Conservation (phyloP, 1,140 invertebrate species). For the Mizuhopecten yessoensis region DNA sequence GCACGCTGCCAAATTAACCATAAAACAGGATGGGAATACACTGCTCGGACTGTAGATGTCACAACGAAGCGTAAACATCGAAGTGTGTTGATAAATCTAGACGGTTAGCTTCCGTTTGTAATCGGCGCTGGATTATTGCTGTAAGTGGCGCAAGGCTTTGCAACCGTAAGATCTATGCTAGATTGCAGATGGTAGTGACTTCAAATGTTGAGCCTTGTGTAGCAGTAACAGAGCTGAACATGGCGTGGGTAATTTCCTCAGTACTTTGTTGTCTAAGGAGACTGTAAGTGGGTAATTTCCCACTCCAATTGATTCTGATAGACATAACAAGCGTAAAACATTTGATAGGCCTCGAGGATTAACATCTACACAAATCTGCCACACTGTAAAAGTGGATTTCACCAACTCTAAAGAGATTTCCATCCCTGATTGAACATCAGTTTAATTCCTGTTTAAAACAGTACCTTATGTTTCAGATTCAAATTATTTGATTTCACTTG, state of each 20-base stretch:
- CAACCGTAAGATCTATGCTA: neutral
- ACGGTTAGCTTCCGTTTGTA: constrained; percentile 24
- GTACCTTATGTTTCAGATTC: neutral
- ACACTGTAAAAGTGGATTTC: neutral
- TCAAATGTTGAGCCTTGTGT: neutral
- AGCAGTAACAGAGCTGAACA: neutral
- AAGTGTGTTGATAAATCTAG: constrained; percentile 27
- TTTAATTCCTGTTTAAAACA: neutral
- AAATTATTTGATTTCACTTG: constrained; percentile 2
- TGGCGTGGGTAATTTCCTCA: neutral
- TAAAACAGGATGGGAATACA: neutral
- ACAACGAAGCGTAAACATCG: neutral
- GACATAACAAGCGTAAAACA: constrained; percentile 25
- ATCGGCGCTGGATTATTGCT: neutral
- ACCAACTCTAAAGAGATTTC: neutral
- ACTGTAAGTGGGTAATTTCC: constrained; percentile 34
- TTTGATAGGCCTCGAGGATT: neutral
- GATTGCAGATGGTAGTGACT: neutral
- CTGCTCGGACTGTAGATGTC: neutral
- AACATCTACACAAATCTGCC: neutral
- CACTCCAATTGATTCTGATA: constrained; percentile 18
- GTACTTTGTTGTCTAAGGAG: constrained; percentile 24
- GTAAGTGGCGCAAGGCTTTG: neutral
- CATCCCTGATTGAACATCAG: neutral
- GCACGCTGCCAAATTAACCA: neutral